These are phyloP conservation scores for Parazoanthus swiftii DNA, from an alignment of 92 coral and sea anemone species.

Conservation along the genomic window DNA sequence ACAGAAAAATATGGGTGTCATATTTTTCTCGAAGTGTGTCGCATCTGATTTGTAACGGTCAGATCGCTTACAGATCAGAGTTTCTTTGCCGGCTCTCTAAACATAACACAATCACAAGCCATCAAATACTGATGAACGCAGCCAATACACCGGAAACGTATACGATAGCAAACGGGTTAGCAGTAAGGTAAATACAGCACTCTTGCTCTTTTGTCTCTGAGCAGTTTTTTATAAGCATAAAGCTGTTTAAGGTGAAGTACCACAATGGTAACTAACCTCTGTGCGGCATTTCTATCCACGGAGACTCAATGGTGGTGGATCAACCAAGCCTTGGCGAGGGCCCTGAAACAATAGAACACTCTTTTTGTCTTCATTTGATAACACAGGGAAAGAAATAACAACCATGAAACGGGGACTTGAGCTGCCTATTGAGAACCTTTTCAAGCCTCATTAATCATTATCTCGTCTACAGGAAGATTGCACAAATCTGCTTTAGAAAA, in stretches of 20 bases:
- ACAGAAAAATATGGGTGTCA: neutral
- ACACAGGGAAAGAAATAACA: neutral
- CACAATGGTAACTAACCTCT: constrained; percentile 58
- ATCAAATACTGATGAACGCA: neutral
- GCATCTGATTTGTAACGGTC: neutral
- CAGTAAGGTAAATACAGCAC: neutral
- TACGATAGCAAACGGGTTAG: neutral
- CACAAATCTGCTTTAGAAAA: too few relatives aligned
- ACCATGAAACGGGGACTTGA: neutral
- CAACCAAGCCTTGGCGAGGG: constrained; percentile 51
- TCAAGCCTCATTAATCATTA: constrained; percentile 1
- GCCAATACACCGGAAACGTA: neutral
- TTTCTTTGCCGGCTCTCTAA: neutral
- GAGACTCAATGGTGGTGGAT: constrained; percentile 41
- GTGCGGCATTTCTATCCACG: constrained; percentile 76
- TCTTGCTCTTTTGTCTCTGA: neutral
- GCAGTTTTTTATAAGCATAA: neutral
- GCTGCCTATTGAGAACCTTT: neutral
- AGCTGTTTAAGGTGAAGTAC: too few relatives aligned
- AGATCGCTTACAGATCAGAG: neutral
- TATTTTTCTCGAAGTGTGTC: neutral
- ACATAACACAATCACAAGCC: neutral
- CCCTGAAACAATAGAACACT: constrained; percentile 19
- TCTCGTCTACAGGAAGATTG: neutral
- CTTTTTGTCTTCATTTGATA: neutral